A percentile compares a stretch with the other conserved stretches of the same genome.
These are phyloP conservation scores for Drosophila hamatofila DNA, from an alignment of 2,888 invertebrate genomes.

Conservation along the genomic window DNA sequence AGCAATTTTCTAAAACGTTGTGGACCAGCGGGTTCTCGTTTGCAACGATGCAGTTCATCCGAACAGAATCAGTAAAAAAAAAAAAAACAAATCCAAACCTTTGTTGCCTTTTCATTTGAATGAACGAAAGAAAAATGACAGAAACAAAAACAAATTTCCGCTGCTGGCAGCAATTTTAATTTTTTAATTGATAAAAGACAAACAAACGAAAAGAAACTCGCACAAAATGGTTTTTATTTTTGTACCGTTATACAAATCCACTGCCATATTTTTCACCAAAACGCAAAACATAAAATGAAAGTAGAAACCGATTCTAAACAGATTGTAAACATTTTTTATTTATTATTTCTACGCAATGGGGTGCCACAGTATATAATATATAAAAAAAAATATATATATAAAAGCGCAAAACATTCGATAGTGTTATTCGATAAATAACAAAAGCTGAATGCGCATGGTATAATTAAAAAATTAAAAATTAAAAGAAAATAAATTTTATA, in stretches of 20 bases:
- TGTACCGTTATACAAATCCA: constrained; percentile 68
- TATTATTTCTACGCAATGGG: constrained; percentile 30
- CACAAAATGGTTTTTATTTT: constrained; percentile 58
- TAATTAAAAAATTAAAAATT: constrained; percentile 7
- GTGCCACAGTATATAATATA: constrained; percentile 20
- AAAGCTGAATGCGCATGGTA: constrained; percentile 22
- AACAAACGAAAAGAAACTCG: constrained; percentile 31
- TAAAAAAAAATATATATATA: constrained; percentile 4
- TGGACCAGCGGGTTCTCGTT: constrained; percentile 70
- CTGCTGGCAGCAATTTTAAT: constrained; percentile 68
- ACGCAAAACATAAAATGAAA: constrained; percentile 31
- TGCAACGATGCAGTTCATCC: constrained; percentile 47
- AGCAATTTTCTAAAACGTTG: constrained; percentile 45
- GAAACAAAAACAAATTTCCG: constrained; percentile 33
- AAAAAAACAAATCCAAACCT: constrained; percentile 20
- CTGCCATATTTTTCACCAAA: constrained; percentile 61
- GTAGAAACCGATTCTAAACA: not conserved
- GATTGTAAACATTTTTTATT: constrained; percentile 9
- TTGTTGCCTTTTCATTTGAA: constrained; percentile 52
- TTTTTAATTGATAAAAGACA: constrained; percentile 26
- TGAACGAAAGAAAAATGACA: constrained; percentile 1
- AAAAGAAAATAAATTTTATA: constrained; percentile 27
- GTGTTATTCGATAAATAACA: constrained; percentile 36
- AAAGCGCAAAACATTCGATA: constrained; percentile 35
- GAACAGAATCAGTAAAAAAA: constrained; percentile 20